Evolutionary conservation across 2,113 vertebrate genomes (phyloP).

Genomic region (Tricholaema leucomelas): DNA sequence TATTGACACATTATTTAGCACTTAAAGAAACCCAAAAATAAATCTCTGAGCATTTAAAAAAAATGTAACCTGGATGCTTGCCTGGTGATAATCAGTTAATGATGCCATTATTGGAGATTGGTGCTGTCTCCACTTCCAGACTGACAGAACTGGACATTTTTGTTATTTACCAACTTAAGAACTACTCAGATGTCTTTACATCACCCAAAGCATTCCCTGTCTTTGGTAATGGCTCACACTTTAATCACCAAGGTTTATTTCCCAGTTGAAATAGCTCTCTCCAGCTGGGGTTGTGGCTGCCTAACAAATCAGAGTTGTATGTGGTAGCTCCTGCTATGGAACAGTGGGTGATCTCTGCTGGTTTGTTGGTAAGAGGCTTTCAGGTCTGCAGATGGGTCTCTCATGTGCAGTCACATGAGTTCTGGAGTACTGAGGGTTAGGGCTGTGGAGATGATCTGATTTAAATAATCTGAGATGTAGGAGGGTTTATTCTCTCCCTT

Average conservation of each 20-base stretch:
- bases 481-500: not conserved
- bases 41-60: not conserved
- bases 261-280: not conserved
- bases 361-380: not conserved
- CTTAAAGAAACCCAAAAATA: not conserved
- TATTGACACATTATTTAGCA: not conserved
- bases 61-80: not conserved
- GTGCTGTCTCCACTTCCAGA: not conserved
- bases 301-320: not conserved
- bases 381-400: not conserved
- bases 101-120: not conserved
- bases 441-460: not conserved
- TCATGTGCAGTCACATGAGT: accelerated
- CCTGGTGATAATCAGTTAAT: not conserved
- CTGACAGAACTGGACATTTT: not conserved
- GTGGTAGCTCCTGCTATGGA: not conserved
- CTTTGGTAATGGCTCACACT: not conserved
- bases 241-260: not conserved
- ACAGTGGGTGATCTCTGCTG: not conserved
- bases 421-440: not conserved
- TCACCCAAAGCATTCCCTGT: not conserved
- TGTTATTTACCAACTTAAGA: not conserved
- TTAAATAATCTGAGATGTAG: not conserved
- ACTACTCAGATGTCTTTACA: not conserved
- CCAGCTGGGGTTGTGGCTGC: not conserved